Evolutionary conservation across 2,888 invertebrate genomes (phyloP).

Genomic region (Scrobipalpa costella): DNA sequence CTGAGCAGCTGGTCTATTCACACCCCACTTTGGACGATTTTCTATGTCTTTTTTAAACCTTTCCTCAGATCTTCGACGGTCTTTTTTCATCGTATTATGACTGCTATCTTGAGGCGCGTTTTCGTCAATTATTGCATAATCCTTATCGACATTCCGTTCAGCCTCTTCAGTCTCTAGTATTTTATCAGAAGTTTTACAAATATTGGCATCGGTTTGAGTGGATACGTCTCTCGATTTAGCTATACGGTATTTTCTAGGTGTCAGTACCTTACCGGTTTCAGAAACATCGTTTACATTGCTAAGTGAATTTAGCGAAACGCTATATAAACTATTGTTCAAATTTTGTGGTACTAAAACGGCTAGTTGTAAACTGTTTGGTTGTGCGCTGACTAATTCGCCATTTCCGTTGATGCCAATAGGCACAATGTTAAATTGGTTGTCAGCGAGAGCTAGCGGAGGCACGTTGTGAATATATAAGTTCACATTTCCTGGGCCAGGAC

Average conservation of each 20-base stretch:
- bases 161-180: conserved; percentile 61
- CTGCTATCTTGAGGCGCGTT: conserved; percentile 74
- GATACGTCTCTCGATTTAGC: conserved; percentile 81
- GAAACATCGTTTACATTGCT: conserved; percentile 58
- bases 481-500: conserved; percentile 58
- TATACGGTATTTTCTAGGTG: conserved; percentile 75
- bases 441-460: conserved; percentile 65
- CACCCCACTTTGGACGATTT: conserved; percentile 88
- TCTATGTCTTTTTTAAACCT: conserved; percentile 80
- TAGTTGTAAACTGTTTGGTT: conserved; percentile 78
- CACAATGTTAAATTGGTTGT: conserved; percentile 71
- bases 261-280: conserved; percentile 63
- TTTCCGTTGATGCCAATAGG: conserved; percentile 68
- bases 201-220: conserved; percentile 84
- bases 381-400: conserved; percentile 65
- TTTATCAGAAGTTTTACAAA: conserved; percentile 56
- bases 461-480: conserved; percentile 73
- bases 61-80: conserved; percentile 78
- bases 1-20: conserved; percentile 88
- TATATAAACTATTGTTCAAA: conserved; percentile 66
- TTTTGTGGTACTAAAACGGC: conserved; percentile 82
- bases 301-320: conserved; percentile 68
- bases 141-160: conserved; percentile 74
- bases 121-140: conserved; percentile 75
- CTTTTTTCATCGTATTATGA: conserved; percentile 76